These are phyloP conservation scores for Galaxias olidus DNA, from an alignment of 2,797 vertebrate genomes.

Conservation along the genomic window DNA sequence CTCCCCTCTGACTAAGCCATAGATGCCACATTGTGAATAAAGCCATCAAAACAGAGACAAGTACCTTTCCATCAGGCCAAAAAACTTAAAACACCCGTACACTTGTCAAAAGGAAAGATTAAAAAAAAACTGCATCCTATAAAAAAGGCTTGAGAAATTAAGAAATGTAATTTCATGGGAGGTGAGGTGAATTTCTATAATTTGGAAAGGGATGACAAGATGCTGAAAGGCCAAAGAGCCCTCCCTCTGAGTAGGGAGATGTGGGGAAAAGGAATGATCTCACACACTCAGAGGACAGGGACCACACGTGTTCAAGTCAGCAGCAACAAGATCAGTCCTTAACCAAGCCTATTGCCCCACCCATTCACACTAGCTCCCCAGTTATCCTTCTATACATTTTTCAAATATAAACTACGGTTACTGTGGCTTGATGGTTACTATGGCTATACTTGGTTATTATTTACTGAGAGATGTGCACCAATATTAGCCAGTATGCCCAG, in stretches of 20 bases:
- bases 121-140: background rate
- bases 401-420: no score
- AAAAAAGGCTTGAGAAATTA: background rate
- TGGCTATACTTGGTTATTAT: no score
- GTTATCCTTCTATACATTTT: no score
- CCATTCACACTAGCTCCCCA: no score
- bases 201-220: constrained; percentile 7
- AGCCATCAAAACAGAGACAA: no score
- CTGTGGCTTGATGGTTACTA: no score
- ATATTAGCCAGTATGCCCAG: no score
- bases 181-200: constrained; percentile 12
- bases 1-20: constrained; percentile 29
- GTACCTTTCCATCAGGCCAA: no score
- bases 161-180: background rate
- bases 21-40: constrained; percentile 18
- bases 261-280: constrained; percentile 27
- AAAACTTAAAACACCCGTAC: no score
- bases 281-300: constrained; percentile 7
- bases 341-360: no score
- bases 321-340: no score
- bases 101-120: constrained; percentile 6
- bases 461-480: no score
- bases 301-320: constrained; percentile 5
- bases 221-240: constrained; percentile 10
- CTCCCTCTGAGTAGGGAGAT: constrained; percentile 14